Conservation (phyloP, 2,888 invertebrate species). For the Notodonta dromedarius region DNA sequence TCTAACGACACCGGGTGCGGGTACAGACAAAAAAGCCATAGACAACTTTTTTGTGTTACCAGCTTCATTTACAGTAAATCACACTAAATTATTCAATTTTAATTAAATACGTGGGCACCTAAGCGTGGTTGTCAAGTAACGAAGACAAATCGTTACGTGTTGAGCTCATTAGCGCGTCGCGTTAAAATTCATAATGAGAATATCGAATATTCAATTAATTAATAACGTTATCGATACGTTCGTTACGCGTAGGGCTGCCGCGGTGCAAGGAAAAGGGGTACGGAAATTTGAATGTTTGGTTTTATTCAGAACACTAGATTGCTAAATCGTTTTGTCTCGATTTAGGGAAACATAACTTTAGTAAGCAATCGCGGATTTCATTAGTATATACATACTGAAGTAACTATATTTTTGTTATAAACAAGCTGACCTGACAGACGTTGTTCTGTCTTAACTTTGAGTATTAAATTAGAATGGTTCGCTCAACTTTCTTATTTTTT, state of each 20-base stretch:
- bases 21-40: constrained; percentile 15
- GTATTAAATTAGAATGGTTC: too few species aligned
- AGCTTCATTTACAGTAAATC: constrained; percentile 65
- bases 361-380: too few species aligned
- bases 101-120: constrained; percentile 60
- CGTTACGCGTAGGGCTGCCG: constrained; percentile 35
- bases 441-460: too few species aligned
- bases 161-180: constrained; percentile 65
- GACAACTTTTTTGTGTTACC: constrained; percentile 29
- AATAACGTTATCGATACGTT: constrained; percentile 64
- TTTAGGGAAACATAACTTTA: too few species aligned
- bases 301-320: too few species aligned
- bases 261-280: background rate
- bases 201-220: constrained; percentile 74
- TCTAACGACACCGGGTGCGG: constrained; percentile 15
- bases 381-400: too few species aligned
- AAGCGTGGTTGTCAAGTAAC: constrained; percentile 62
- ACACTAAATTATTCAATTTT: constrained; percentile 61
- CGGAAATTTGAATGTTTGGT: too few species aligned
- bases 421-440: too few species aligned
- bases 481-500: too few species aligned
- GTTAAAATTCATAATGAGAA: constrained; percentile 79
- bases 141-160: constrained; percentile 72
- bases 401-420: too few species aligned
- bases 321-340: too few species aligned